These are phyloP conservation scores for Lepilemur ruficaudatus DNA, from an alignment of 2,797 vertebrate species.

Conservation along the genomic window DNA sequence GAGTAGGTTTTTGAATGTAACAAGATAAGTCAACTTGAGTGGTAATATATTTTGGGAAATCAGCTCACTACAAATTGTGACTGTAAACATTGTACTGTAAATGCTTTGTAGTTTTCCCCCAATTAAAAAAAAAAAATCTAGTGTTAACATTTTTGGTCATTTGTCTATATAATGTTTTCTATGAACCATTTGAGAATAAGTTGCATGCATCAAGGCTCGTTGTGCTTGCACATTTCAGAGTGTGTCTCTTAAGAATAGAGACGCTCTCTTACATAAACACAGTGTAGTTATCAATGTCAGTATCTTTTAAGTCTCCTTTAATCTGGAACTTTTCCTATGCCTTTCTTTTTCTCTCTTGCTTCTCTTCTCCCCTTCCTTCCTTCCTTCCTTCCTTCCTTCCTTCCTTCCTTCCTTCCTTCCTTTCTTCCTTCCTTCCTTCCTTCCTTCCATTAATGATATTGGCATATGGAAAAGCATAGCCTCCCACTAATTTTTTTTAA, in stretches of 20 bases:
- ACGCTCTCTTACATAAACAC: not conserved
- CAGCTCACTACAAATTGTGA: too few relatives aligned
- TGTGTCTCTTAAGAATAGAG: not conserved
- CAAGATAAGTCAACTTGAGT: too few relatives aligned
- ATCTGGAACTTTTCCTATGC: not conserved
- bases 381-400: not conserved
- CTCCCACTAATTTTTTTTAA: not conserved
- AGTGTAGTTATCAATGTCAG: too few relatives aligned
- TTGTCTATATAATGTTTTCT: not conserved
- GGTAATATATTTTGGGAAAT: too few relatives aligned
- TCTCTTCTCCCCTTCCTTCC: not conserved
- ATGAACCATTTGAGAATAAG: not conserved
- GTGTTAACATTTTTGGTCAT: not conserved
- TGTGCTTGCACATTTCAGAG: not conserved
- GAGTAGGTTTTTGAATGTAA: too few relatives aligned
- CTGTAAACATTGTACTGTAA: too few relatives aligned
- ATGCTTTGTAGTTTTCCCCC: too few relatives aligned
- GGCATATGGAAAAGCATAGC: not conserved
- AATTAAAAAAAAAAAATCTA: too few relatives aligned
- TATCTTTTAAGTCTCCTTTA: not conserved
- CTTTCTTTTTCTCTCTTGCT: not conserved
- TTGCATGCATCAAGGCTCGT: not conserved
- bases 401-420: not conserved
- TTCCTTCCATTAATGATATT: not conserved
- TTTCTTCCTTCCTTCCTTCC: fast-evolving